Conservation (phyloP, 2,113 vertebrate species). For the Anoura caudifer region DNA sequence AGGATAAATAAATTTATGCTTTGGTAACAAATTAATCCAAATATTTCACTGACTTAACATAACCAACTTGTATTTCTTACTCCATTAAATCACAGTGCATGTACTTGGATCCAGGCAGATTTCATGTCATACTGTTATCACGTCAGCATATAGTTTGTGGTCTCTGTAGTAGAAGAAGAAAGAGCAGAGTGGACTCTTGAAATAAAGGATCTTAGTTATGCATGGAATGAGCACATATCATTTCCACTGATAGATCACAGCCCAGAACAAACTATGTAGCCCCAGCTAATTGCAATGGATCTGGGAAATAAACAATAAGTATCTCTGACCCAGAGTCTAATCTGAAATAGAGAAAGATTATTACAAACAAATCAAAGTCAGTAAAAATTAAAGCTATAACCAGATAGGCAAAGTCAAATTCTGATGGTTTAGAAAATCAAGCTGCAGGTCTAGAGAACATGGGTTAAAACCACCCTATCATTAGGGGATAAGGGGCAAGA, state of each 20-base stretch:
- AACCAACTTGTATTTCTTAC: not conserved
- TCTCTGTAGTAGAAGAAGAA: not conserved
- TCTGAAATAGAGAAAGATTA: not conserved
- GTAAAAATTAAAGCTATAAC: not conserved
- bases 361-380: not conserved
- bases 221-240: not conserved
- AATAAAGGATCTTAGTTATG: not conserved
- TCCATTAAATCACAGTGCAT: not conserved
- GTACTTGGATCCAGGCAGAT: not conserved
- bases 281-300: not conserved
- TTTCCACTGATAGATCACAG: not conserved
- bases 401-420: not conserved
- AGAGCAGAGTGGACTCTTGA: not conserved
- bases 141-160: not conserved
- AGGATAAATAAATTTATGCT: not conserved
- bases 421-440: constrained; percentile 8
- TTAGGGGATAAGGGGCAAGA: not conserved
- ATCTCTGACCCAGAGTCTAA: not conserved
- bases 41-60: not conserved
- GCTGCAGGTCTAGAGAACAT: not conserved
- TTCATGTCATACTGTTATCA: not conserved
- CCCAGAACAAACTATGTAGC: not conserved
- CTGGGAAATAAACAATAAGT: not conserved
- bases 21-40: not conserved
- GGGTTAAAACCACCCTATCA: not conserved